Base-by-base conservation (phyloP, 2,888 invertebrate species). In the Dascillus cervinus region DNA sequence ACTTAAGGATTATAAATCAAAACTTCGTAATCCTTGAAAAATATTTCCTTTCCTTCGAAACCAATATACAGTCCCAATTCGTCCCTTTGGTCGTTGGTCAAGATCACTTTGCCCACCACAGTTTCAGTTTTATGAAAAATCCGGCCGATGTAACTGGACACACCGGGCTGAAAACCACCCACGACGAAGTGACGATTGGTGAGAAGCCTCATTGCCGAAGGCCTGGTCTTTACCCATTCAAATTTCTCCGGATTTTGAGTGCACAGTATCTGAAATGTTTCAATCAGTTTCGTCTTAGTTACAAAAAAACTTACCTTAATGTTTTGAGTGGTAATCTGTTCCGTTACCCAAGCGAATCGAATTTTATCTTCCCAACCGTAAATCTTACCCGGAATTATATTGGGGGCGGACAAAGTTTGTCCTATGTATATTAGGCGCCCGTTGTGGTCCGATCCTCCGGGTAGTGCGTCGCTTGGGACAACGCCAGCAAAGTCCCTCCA, bases 401-500 rank as follows among this genome's bases (percentile, higher is more conserved):
- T 12, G 4, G 11, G 13, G 1, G 23, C 14, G 11, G 23, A 23
- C 6, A 28, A 9, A 14, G 13, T 26, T 30, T 41, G 41, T 1
- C 31, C 41, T 4, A 41, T 33, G 11, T 39, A 41, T 11, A 26
- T 39, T 2, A 31, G 24, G 4, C 26, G 20, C 11, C 36, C 39
- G 11, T 34, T 31, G 3, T 23, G 3, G 20, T 34, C 29, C 2
- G 4, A 13, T 11, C 38, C 41, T 11, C 35, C 41, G 15, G 23
- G 14, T 3, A 35, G 11, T 2, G 38, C 41, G 12, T 41, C 41
- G 1, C 17, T 6, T 4, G 41, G 41, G 3, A 41, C 29, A 9
- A 26, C 17, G 2, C 41, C 41, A 12, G 30, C 13, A 11, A 24
- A 41, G 15, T 41, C 37, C 13, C 35, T 35, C 41, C 41, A 41